Conservation (phyloP, 2,113 vertebrate genomes). For the Daubentonia madagascariensis region DNA sequence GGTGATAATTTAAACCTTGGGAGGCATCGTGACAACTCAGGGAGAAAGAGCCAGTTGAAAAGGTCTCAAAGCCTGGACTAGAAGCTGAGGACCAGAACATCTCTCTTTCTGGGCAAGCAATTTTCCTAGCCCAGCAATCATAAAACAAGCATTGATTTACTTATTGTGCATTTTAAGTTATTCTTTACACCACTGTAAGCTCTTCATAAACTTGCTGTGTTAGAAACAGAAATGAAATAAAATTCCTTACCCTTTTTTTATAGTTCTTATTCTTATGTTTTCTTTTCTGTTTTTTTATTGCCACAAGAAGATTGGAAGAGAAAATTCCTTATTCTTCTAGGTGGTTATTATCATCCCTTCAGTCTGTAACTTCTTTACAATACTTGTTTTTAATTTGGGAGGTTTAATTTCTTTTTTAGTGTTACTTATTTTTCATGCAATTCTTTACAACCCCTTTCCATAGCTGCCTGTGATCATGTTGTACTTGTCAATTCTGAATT, state of each 20-base stretch:
- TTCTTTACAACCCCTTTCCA: not conserved
- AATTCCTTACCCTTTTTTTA: too few species aligned
- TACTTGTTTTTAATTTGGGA: not conserved
- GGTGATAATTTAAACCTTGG: not conserved
- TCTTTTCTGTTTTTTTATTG: too few species aligned
- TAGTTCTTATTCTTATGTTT: too few species aligned
- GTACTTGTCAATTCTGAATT: not conserved
- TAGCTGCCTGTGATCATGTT: not conserved
- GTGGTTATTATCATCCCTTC: not conserved
- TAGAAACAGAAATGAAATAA: conserved; percentile 13
- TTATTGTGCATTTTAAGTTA: not conserved
- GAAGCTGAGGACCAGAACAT: not conserved
- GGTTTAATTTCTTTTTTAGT: conserved; percentile 10
- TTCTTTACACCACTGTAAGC: not conserved
- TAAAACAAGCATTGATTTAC: not conserved
- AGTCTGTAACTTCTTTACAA: not conserved
- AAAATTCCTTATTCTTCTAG: not conserved
- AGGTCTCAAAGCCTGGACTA: not conserved
- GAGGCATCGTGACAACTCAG: not conserved
- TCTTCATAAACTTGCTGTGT: not conserved
- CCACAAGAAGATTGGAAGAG: too few species aligned
- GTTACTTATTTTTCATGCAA: not conserved
- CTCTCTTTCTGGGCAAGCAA: not conserved
- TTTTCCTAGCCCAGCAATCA: not conserved
- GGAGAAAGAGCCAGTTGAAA: not conserved